A percentile compares a stretch with the other conserved stretches of the same genome.
phyloP scores from a whole-genome alignment of 2,888 invertebrate genomes.

The Xestia rhomboidea region DNA sequence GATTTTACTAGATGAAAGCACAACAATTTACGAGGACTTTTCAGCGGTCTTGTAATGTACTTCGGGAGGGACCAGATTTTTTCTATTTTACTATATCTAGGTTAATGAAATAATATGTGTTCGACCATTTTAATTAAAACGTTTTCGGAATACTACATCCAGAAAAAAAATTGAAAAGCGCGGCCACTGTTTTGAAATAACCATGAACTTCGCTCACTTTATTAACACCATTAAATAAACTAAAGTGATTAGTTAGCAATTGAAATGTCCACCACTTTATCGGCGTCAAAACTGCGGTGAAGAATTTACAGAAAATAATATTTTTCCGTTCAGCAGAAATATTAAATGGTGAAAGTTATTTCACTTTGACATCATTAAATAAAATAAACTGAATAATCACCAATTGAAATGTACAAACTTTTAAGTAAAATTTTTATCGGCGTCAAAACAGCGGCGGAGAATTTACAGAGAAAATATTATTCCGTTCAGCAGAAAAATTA shows the following conservation, averaged over 20 bases:
- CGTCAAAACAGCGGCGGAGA: not conserved
- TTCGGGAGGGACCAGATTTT: not conserved
- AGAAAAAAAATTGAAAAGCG: not conserved
- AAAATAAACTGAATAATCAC: not conserved
- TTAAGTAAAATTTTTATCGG: not conserved
- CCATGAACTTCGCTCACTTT: not conserved
- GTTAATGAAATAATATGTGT: not conserved
- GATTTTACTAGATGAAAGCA: constrained; percentile 2
- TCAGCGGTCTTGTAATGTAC: not conserved
- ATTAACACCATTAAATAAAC: not conserved
- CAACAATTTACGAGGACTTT: not conserved
- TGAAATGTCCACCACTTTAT: not conserved
- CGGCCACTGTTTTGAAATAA: not conserved
- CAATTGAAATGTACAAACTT: not conserved
- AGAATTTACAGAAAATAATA: not conserved
- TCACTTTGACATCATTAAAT: not conserved
- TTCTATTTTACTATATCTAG: not conserved
- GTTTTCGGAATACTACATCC: not conserved
- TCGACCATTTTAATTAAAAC: not conserved
- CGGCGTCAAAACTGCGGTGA: not conserved
- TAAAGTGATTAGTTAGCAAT: no score
- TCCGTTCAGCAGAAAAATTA: not conserved
- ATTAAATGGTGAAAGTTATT: not conserved
- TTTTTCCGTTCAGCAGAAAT: not conserved
- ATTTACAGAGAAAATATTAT: not conserved